A percentile compares a stretch with the other conserved stretches of the same genome.
Conservation (phyloP, 2,888 invertebrate species). For the Chrysomela aeneicollis region DNA sequence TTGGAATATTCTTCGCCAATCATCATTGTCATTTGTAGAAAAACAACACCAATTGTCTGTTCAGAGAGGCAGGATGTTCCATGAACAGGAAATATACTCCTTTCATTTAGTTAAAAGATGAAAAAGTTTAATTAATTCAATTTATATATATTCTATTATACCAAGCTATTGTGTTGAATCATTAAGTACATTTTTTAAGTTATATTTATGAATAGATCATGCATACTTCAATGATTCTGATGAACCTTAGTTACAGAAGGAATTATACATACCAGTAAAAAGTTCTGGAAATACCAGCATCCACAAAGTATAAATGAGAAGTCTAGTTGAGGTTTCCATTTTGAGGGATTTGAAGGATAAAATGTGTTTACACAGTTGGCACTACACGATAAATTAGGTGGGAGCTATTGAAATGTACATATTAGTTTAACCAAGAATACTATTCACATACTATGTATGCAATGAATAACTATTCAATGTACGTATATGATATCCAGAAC, state of each 20-base stretch:
- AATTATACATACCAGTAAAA: slow-evolving; percentile 41
- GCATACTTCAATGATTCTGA: no score
- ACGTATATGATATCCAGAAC: background rate
- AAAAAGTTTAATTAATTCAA: no score
- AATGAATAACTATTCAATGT: background rate
- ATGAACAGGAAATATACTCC: no score
- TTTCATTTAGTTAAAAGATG: no score
- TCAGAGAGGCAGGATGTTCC: no score
- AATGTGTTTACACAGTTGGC: slow-evolving; percentile 20
- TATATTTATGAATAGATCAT: no score
- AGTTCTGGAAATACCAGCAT: slow-evolving; percentile 45
- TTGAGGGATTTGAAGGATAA: slow-evolving; percentile 22
- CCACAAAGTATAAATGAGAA: slow-evolving; percentile 45
- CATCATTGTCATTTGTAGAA: no score
- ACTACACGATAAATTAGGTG: slow-evolving; percentile 34
- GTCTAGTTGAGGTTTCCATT: slow-evolving; percentile 38
- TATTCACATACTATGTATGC: background rate
- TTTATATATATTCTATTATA: no score
- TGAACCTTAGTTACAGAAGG: background rate
- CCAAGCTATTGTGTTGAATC: no score
- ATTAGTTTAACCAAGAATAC: slow-evolving; percentile 15
- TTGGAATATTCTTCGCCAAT: no score
- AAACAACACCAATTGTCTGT: no score
- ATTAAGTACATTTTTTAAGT: no score
- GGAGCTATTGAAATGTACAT: slow-evolving; percentile 38